Evolutionary conservation across 2,113 vertebrate genomes (phyloP).

Genomic region (Brienomyrus brachyistius): DNA sequence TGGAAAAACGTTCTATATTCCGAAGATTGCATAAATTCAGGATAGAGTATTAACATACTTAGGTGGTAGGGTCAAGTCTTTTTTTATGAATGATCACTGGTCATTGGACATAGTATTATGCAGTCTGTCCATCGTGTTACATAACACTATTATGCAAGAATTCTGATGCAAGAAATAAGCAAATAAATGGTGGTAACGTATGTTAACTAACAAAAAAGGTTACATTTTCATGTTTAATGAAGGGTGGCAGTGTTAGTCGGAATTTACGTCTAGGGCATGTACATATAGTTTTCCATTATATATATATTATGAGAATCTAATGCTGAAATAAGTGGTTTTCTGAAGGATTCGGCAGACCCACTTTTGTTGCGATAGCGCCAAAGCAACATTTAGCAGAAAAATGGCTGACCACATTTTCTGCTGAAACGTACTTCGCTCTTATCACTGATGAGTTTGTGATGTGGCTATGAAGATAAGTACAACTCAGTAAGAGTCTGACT

Average conservation of each 20-base stretch:
- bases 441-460: background rate
- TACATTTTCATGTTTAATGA: background rate
- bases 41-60: background rate
- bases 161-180: background rate
- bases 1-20: background rate
- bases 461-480: background rate
- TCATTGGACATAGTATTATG: background rate
- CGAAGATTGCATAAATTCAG: background rate
- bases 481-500: background rate
- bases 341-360: background rate
- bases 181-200: background rate
- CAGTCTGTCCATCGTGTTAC: background rate
- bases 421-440: constrained; percentile 5
- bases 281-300: background rate
- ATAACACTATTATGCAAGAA: background rate
- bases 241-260: background rate
- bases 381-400: background rate
- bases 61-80: background rate
- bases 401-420: constrained; percentile 21
- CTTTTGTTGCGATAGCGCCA: background rate
- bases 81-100: background rate
- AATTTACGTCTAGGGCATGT: background rate
- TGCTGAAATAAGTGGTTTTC: background rate
- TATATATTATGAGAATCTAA: background rate
- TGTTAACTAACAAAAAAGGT: background rate